Percentiles rank a stretch among this genome's conserved stretches.
Conservation (phyloP, 2,797 vertebrate species). For the Cheracebus regulus region DNA sequence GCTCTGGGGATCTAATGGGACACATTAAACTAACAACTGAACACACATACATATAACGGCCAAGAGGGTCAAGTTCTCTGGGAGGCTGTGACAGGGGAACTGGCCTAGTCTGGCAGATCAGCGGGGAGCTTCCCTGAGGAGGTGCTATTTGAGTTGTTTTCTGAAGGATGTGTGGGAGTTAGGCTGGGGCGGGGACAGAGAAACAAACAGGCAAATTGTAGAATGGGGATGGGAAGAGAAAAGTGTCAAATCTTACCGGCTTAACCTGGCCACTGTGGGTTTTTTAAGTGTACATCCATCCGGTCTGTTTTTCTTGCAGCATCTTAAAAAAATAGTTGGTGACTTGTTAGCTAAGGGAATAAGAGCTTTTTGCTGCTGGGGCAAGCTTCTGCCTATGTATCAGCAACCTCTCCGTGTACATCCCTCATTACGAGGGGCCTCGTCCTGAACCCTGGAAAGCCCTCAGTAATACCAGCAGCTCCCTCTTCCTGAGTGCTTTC, state of each 20-base stretch:
- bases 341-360: not conserved
- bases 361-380: not conserved
- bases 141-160: not conserved
- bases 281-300: too few species aligned
- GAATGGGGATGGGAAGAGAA: too few species aligned
- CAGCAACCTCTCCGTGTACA: not conserved
- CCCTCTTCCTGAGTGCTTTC: fast-evolving
- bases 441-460: fast-evolving
- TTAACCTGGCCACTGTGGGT: not conserved
- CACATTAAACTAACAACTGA: not conserved
- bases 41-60: fast-evolving
- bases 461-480: fast-evolving
- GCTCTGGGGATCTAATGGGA: not conserved
- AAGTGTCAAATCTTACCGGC: not conserved
- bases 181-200: not conserved
- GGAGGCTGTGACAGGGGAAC: not conserved
- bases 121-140: not conserved
- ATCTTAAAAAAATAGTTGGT: not conserved
- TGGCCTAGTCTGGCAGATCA: not conserved
- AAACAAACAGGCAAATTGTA: fast-evolving
- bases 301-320: not conserved
- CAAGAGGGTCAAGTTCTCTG: fast-evolving
- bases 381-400: not conserved
- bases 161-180: not conserved
- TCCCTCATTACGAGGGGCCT: not conserved